These are phyloP conservation scores for Montifringilla adamsi DNA, from an alignment of 2,113 vertebrate genomes.

Conservation along the genomic window DNA sequence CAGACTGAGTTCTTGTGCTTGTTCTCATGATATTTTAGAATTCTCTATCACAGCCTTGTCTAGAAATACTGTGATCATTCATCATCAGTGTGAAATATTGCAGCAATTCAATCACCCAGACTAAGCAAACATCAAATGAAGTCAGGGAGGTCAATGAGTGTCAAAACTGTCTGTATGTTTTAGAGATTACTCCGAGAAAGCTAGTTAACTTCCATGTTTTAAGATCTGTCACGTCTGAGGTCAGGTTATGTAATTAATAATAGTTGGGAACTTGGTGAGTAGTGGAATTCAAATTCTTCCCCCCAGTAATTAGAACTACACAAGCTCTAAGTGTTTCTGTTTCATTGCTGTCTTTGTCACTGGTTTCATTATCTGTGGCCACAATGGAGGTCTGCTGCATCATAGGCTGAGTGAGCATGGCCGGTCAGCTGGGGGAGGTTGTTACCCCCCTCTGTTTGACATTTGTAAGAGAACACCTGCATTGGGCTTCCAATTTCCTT, in stretches of 20 bases:
- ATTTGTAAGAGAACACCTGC: neutral
- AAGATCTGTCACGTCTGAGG: neutral
- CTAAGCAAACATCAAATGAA: neutral
- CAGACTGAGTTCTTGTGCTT: neutral
- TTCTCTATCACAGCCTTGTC: neutral
- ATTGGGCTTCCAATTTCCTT: neutral
- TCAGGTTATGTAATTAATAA: neutral
- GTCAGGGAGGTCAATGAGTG: neutral
- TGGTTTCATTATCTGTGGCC: neutral
- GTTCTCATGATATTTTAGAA: neutral
- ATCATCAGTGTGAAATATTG: neutral
- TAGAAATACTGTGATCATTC: neutral
- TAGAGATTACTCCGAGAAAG: neutral
- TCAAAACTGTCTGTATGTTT: neutral
- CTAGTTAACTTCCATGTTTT: neutral
- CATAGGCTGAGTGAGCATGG: neutral
- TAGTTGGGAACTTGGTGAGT: neutral
- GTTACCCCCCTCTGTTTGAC: rapidly evolving
- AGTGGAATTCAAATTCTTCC: neutral
- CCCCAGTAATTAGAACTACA: neutral
- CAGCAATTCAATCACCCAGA: neutral
- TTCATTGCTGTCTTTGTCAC: neutral
- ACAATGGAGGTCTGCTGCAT: rapidly evolving
- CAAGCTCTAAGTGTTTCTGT: neutral
- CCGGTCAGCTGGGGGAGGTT: rapidly evolving